Base-by-base conservation (phyloP, 2,888 invertebrate genomes). In the Clunio marinus region DNA sequence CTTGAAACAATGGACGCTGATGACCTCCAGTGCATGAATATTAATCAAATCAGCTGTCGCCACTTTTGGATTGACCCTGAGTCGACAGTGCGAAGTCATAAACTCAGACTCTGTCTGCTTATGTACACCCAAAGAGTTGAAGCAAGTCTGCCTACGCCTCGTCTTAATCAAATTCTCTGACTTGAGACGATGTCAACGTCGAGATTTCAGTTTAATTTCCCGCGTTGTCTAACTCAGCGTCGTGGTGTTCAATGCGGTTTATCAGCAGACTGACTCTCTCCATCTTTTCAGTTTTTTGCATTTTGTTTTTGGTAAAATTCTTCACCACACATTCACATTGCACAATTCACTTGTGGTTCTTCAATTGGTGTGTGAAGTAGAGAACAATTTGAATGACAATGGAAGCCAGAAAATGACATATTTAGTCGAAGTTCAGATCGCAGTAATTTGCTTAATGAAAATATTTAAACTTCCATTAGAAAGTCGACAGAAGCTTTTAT, bases 41-140 rank as follows among this genome's bases (percentile, higher is more conserved):
- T 59, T 59, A 59, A 59, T 59, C 59, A 59, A 59, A 59, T 59
- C 59, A 59, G 59, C 59, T 59, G 59, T 59, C 59, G 59, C 59
- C 59, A 59, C 24, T 32, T 20, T 32, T 32, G 57, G 59, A 59
- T 17, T 59, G 59, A 59, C 59, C 59, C 59, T 59, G 59, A 55
- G 24, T 45, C 22, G 55, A 59, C 59, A 35, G 32, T 13, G 55
- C 28, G 28, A 32, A 59, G 59, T 59, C 59, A 59, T 59, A 59
- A 59, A 59, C 59, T 57, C 27, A 25, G 17, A 25, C 25, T 35
- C 17, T 27, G 4, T 32, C 32, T 28, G 25, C 24, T 13, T 59
- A 17, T 20, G 59, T 22, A 32, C 20, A n/a, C 13, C 57, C 27
- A 25, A n/a, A n/a, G n/a, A n/a, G n/a, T 32, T 32, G 25, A 35